Base-by-base conservation (phyloP, 2,888 invertebrate genomes). In the Phyllotreta cruciferae region DNA sequence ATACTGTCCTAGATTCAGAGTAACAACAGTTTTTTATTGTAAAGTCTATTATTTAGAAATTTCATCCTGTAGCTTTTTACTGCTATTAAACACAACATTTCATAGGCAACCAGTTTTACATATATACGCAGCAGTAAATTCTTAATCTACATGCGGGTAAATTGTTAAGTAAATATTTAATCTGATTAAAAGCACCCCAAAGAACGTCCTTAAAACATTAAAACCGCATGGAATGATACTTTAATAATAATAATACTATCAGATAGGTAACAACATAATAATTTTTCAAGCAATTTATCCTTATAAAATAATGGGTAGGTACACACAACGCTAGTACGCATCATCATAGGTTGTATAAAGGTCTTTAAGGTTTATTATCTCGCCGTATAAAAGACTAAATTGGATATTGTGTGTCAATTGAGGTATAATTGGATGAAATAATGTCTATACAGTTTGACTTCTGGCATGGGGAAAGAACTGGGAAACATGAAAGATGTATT, bases 331-430 rank as follows among this genome's bases (percentile, higher is more conserved):
- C 35, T 24, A 36, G 13, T 24, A 24, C 1, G 4, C 24, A 24
- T 24, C 24, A 24, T 13, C 47, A n/a, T 10, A 49, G 39, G 52
- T 10, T 36, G 37, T 57, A 49, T 41, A 53, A 63, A 63, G 37
- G 36, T 54, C 47, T 58, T n/a, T 13, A 34, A 53, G 24, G 1
- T n/a, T 7, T 9, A 45, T 56, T 56, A 11, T 47, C 24, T 11
- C 41, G 38, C 13, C 55, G 39, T 45, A 62, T 52, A 62, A 62
- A 56, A 56, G 52, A 47, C 49, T 62, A 56, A 65, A 65, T 65
- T 65, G 39, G 37, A 55, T 62, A 65, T 65, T 65, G 62, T 65
- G 62, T 60, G 44, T 45, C 56, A 65, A 60, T 65, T 62, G 44
- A 54, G 34, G 35, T 14, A 41, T 62, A 56, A 65, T 60, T 62